These are phyloP conservation scores for Cossypha caffra DNA, from an alignment of 2,797 vertebrate genomes.

Conservation along the genomic window DNA sequence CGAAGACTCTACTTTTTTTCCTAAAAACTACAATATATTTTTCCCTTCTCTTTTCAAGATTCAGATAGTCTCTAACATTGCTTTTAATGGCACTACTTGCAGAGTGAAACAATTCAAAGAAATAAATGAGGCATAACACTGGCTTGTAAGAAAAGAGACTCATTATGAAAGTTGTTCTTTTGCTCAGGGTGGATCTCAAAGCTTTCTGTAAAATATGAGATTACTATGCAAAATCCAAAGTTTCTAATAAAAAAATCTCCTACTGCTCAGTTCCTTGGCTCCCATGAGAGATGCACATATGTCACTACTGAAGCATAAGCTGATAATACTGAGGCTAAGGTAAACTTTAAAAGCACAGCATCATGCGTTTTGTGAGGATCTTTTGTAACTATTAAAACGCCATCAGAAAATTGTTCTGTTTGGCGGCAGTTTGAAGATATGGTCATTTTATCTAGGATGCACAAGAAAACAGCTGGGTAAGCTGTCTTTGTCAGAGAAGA, in stretches of 20 bases:
- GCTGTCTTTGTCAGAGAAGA: neutral
- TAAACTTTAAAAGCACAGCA: neutral
- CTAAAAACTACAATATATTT: neutral
- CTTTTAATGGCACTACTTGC: neutral
- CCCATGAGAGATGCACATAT: neutral
- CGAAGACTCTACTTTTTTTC: neutral
- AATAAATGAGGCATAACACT: neutral
- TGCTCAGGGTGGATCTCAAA: neutral
- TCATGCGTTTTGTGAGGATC: neutral
- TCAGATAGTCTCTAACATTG: neutral
- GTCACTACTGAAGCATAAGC: neutral
- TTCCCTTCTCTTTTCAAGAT: neutral
- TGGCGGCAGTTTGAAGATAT: neutral
- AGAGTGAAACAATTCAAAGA: neutral
- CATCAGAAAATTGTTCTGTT: neutral
- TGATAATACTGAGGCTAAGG: neutral
- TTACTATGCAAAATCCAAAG: neutral
- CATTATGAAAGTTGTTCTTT: neutral
- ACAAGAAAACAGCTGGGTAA: constrained; percentile 6
- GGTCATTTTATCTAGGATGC: neutral
- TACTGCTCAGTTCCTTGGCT: neutral
- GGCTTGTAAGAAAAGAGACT: neutral
- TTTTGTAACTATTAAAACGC: constrained; percentile 18
- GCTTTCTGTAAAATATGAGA: neutral
- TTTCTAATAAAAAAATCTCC: neutral